Conservation (phyloP, 1,140 invertebrate genomes). For the Callitettix versicolor region DNA sequence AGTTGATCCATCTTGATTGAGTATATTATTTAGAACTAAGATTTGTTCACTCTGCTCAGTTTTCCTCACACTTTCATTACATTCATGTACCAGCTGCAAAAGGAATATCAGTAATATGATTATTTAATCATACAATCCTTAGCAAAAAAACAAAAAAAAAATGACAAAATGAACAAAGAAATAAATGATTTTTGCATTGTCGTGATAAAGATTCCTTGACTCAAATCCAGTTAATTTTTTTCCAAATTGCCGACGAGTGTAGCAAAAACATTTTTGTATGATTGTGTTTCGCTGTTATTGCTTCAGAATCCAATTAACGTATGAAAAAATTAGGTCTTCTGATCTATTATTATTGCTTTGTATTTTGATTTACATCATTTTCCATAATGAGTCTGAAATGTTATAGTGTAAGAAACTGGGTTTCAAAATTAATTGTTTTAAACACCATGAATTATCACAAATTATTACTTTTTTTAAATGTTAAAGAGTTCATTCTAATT, state of each 20-base stretch:
- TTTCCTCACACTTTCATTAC: constrained; percentile 1
- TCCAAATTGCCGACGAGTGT: neutral
- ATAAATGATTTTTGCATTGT: neutral
- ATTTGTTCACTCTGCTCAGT: neutral
- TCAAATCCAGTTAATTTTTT: neutral
- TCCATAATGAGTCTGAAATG: no score
- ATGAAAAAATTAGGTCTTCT: neutral
- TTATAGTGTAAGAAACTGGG: no score
- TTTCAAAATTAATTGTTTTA: no score
- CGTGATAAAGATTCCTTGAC: neutral
- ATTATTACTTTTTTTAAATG: no score
- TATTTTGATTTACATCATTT: no score
- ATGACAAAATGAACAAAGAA: neutral
- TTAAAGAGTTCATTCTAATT: no score
- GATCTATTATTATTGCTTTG: no score
- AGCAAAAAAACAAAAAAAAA: neutral
- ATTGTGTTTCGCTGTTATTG: neutral
- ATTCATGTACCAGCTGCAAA: constrained; percentile 6
- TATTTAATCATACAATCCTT: neutral
- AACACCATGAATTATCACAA: no score
- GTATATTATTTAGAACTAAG: neutral
- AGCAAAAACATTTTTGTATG: neutral
- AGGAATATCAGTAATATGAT: neutral
- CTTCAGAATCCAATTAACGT: neutral
- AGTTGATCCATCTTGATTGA: neutral